Percentiles rank a stretch among this genome's conserved stretches.
These are phyloP conservation scores for Parapsyche elsis DNA, from an alignment of 1,140 invertebrate species.

Conservation along the genomic window DNA sequence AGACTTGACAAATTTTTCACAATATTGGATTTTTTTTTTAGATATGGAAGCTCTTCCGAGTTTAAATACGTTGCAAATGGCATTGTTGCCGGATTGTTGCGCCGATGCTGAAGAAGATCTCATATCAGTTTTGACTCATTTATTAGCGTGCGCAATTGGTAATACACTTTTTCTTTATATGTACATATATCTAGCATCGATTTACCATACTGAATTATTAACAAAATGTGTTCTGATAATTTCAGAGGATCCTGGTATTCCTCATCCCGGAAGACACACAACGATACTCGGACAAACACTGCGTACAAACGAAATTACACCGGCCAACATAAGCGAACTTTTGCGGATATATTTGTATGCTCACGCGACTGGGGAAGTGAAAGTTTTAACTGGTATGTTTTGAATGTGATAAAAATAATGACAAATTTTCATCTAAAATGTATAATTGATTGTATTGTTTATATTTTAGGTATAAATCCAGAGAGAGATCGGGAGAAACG, in stretches of 20 bases:
- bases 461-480: slow-evolving; percentile 72
- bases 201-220: neutral
- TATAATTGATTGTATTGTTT: slow-evolving; percentile 27
- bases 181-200: neutral
- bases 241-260: slow-evolving; percentile 89
- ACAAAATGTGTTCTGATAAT: neutral
- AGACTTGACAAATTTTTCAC: neutral
- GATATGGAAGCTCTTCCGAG: slow-evolving; percentile 90
- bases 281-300: slow-evolving; percentile 91
- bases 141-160: slow-evolving; percentile 90
- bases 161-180: slow-evolving; percentile 42
- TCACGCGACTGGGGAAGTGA: slow-evolving; percentile 86
- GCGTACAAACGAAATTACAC: slow-evolving; percentile 91
- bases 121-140: slow-evolving; percentile 87
- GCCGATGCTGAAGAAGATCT: slow-evolving; percentile 87
- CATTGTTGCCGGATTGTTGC: slow-evolving; percentile 81
- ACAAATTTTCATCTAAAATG: neutral
- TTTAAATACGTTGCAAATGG: slow-evolving; percentile 86
- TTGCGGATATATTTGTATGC: slow-evolving; percentile 90
- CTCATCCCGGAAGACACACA: slow-evolving; percentile 86
- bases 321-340: slow-evolving; percentile 92
- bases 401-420: neutral
- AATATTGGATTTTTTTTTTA: slow-evolving; percentile 59
- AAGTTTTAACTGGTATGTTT: slow-evolving; percentile 75
- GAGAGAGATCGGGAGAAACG: slow-evolving; percentile 81